These are phyloP conservation scores for Nothocercus nigrocapillus DNA, from an alignment of 2,113 vertebrate species.

Conservation along the genomic window DNA sequence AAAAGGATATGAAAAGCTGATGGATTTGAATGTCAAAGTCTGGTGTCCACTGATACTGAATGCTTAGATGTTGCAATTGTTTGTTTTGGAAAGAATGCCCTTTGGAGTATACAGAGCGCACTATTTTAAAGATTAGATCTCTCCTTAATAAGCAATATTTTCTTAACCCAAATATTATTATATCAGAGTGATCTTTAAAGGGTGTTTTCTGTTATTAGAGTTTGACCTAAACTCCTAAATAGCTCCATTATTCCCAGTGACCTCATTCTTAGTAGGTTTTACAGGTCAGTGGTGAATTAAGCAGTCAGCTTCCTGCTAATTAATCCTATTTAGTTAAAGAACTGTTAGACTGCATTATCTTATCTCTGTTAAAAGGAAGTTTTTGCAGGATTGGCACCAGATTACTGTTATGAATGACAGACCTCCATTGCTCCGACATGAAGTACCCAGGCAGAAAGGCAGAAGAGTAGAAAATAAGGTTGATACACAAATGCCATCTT, in stretches of 20 bases:
- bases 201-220: slow-evolving; percentile 43
- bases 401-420: slow-evolving; percentile 66
- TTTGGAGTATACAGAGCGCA: slow-evolving; percentile 37
- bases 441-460: background rate
- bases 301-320: slow-evolving; percentile 77
- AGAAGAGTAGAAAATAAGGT: slow-evolving; percentile 28
- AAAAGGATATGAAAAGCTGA: slow-evolving; percentile 31
- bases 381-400: slow-evolving; percentile 65
- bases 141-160: slow-evolving; percentile 57
- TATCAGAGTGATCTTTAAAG: slow-evolving; percentile 68
- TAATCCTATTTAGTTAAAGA: slow-evolving; percentile 78
- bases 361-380: slow-evolving; percentile 76
- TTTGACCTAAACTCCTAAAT: slow-evolving; percentile 74
- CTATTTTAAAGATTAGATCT: slow-evolving; percentile 61
- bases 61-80: slow-evolving; percentile 71
- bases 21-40: slow-evolving; percentile 64
- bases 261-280: slow-evolving; percentile 71
- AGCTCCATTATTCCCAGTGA: slow-evolving; percentile 71
- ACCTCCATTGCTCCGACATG: slow-evolving; percentile 5
- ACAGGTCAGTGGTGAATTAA: slow-evolving; percentile 76
- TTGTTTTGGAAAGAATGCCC: slow-evolving; percentile 70
- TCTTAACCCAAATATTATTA: slow-evolving; percentile 46
- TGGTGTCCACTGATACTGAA: slow-evolving; percentile 57
- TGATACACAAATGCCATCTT: background rate
- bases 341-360: slow-evolving; percentile 75